A percentile compares a stretch with the other conserved stretches of the same genome.
These are phyloP conservation scores for Trigoniulus corallinus DNA, from an alignment of 1,140 invertebrate species.

Conservation along the genomic window DNA sequence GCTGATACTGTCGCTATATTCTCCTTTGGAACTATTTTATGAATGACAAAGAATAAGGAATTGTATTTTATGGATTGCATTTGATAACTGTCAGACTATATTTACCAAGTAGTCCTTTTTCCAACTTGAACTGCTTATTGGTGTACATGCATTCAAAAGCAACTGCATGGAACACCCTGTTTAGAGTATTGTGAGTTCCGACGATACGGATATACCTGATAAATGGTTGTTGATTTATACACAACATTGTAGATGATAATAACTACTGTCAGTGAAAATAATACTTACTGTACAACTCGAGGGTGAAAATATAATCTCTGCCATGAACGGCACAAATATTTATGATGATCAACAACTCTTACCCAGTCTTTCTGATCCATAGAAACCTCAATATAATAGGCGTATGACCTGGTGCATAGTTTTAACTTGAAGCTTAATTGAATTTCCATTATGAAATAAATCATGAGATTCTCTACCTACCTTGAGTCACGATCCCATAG, in stretches of 20 bases:
- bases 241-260: not conserved
- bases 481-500: slow-evolving; percentile 87
- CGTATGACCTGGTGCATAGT: slow-evolving; percentile 65
- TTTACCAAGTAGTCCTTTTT: slow-evolving; percentile 43
- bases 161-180: slow-evolving; percentile 88
- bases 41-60: slow-evolving; percentile 29
- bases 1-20: slow-evolving; percentile 83
- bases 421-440: slow-evolving; percentile 5
- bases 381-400: slow-evolving; percentile 91
- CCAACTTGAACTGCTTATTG: slow-evolving; percentile 49
- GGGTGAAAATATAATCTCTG: slow-evolving; percentile 85
- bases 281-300: slow-evolving; percentile 48
- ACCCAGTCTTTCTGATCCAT: slow-evolving; percentile 93
- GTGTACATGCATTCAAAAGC: slow-evolving; percentile 78
- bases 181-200: slow-evolving; percentile 87
- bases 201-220: slow-evolving; percentile 64
- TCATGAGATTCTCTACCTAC: slow-evolving; percentile 23
- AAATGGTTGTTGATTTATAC: not conserved
- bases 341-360: slow-evolving; percentile 74
- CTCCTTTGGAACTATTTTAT: slow-evolving; percentile 59
- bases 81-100: too few species aligned
- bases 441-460: slow-evolving; percentile 6
- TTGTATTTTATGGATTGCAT: too few species aligned
- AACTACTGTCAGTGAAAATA: not conserved
- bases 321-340: slow-evolving; percentile 87